Evolutionary conservation across 1,140 invertebrate genomes (phyloP), one percentile per base, ranked within the genome.

Genomic region (Megalonaias nervosa): DNA sequence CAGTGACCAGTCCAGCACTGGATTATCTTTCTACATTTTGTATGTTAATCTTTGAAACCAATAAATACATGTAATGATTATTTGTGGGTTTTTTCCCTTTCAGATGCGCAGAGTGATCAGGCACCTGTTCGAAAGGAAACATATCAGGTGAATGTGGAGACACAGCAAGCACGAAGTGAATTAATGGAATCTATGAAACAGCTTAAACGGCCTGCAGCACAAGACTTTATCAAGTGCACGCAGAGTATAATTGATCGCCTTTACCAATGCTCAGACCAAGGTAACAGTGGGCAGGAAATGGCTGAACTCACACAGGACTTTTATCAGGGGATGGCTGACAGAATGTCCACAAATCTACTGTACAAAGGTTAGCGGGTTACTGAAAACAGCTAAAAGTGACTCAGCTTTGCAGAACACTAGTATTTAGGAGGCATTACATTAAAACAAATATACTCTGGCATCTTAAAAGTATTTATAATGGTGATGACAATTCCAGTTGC

Each of bases 301-400:
- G 96, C 96, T 0, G 97, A 98, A 86, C 92, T 95, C 26, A 94
- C 97, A 55, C 97, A 99, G 90, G 95, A 96, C 85, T 97, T 97
- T 87, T 99, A 99, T 90, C 94, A 95, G 89, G 92, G 93, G 64
- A 95, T 97, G 89, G 93, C 93, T 69, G 95, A 95, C 81, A 92
- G 94, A 83, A 79, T 91, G 67, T 75, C 84, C 84, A 93, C 92
- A n/a, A 92, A 93, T 84, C 77, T 90, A 21, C 92, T 93, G 89
- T 98, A 95, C 91, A 92, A 93, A 90, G 93, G 94, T 94, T 90
- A 84, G 74, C 60, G 13, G 60, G 12, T 12, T 48, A 23, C n/a
- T 70, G 57, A 56, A 56, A 14, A 70, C 13, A 23, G 13, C 60
- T 15, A 62, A 62, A n/a, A 48, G 6, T 48, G 0, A 31, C 31